These are phyloP conservation scores for Copidosoma aretas DNA, from an alignment of 2,888 invertebrate species.

Conservation along the genomic window DNA sequence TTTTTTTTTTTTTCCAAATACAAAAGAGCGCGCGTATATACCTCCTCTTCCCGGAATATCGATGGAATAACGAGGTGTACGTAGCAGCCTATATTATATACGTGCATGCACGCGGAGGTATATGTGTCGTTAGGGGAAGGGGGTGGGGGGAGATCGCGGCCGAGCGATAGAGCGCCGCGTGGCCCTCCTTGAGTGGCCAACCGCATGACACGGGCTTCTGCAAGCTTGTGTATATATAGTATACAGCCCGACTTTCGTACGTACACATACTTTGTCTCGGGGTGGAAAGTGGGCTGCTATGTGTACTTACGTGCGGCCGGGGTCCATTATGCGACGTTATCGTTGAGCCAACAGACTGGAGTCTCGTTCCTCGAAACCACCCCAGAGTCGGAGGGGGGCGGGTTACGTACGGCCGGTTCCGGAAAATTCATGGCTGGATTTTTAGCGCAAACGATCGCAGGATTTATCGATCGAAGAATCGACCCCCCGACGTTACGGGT, in stretches of 20 bases:
- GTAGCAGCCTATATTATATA: too few species aligned
- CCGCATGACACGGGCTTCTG: neutral
- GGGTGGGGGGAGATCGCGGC: conserved; percentile 19
- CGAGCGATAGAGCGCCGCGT: conserved; percentile 17
- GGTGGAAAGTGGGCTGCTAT: neutral
- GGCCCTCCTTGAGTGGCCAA: neutral
- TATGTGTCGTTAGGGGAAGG: neutral
- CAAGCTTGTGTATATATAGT: neutral
- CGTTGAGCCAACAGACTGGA: neutral
- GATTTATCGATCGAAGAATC: too few species aligned
- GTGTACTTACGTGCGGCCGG: too few species aligned
- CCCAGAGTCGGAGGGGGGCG: too few species aligned
- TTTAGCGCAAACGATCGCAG: too few species aligned
- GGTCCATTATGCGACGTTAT: neutral
- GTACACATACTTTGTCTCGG: neutral
- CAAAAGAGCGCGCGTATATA: conserved; percentile 11
- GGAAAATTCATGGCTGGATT: too few species aligned
- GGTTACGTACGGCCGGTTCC: too few species aligned
- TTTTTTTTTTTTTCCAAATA: conserved; percentile 6
- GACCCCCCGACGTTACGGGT: too few species aligned
- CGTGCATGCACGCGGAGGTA: neutral
- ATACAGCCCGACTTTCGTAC: neutral
- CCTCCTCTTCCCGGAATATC: conserved; percentile 22
- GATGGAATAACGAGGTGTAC: conserved; percentile 33
- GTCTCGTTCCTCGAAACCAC: too few species aligned